Evolutionary conservation across 2,113 vertebrate genomes (phyloP).

Genomic region (Sphyrna mokarran): DNA sequence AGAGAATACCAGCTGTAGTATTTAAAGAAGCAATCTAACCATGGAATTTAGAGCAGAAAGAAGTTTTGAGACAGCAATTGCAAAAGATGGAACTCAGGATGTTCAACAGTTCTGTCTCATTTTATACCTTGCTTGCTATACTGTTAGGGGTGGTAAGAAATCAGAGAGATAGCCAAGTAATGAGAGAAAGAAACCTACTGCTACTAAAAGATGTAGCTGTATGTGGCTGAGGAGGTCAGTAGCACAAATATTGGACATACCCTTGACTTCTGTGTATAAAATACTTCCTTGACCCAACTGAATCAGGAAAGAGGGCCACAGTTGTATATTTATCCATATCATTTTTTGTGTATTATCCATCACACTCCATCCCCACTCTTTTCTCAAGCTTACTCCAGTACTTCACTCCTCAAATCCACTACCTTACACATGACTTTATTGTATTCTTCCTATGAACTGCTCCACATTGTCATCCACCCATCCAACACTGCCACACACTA

Average conservation of each 20-base stretch:
- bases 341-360: background rate
- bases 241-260: background rate
- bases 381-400: background rate
- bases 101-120: too few relatives aligned
- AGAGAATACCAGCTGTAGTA: background rate
- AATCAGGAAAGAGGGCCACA: background rate
- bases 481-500: background rate
- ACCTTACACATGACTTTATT: background rate
- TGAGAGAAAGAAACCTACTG: background rate
- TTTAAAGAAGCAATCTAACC: background rate
- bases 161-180: background rate
- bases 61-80: background rate
- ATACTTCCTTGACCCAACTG: background rate
- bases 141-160: background rate
- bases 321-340: background rate
- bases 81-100: background rate
- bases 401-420: too few relatives aligned
- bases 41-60: background rate
- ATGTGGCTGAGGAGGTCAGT: background rate
- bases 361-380: background rate
- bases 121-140: too few relatives aligned
- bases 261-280: background rate
- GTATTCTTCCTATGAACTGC: background rate
- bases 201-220: background rate
- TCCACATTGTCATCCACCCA: background rate